Evolutionary conservation across 92 coral and sea anemone genomes (phyloP).

Genomic region (Desmophyllum pertusum): DNA sequence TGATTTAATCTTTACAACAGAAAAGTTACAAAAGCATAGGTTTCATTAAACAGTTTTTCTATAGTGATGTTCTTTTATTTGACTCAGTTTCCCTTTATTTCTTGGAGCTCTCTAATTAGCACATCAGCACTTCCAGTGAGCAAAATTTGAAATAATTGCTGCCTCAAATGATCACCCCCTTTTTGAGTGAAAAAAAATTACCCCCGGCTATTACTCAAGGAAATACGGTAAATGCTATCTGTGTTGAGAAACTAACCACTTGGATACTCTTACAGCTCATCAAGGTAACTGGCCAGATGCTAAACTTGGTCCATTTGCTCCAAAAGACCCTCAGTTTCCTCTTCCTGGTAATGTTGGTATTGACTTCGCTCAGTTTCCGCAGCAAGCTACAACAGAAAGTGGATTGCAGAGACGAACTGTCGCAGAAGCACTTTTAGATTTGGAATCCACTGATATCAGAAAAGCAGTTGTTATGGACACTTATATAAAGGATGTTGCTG

Average conservation of each 20-base stretch:
- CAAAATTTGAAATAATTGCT: too few species aligned
- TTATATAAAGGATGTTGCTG: conserved; percentile 65
- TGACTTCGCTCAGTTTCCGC: conserved; percentile 40
- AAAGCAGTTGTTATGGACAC: conserved; percentile 74
- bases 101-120: too few species aligned
- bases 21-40: too few species aligned
- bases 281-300: conserved; percentile 68
- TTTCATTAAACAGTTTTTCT: too few species aligned
- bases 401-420: conserved; percentile 52
- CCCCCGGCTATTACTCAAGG: too few species aligned
- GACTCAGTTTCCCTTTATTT: too few species aligned
- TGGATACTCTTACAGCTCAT: conserved; percentile 3
- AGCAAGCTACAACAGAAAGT: conserved; percentile 11
- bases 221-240: too few species aligned
- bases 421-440: conserved; percentile 87
- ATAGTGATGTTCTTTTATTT: too few species aligned
- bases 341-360: conserved; percentile 96
- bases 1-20: too few species aligned
- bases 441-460: conserved; percentile 74
- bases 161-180: too few species aligned
- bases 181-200: too few species aligned
- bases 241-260: not conserved
- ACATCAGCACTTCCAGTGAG: too few species aligned
- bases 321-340: conserved; percentile 92
- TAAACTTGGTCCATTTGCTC: conserved; percentile 93